A percentile compares a stretch with the other conserved stretches of the same genome.
These are phyloP conservation scores for Patagioenas fasciata DNA, from an alignment of 2,113 vertebrate genomes.

Conservation along the genomic window DNA sequence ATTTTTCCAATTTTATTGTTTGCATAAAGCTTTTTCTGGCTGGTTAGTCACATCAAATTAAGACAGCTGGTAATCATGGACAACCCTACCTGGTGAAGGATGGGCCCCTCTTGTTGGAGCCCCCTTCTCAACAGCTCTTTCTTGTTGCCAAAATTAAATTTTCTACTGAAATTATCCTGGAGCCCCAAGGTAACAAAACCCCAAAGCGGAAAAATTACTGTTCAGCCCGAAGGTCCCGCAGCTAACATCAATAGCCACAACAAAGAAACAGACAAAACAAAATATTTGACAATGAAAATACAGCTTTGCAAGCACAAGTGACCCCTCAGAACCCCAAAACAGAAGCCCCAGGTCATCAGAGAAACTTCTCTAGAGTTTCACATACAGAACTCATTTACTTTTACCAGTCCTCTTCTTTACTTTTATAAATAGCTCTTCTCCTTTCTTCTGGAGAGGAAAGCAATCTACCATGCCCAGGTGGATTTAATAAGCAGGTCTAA, in stretches of 20 bases:
- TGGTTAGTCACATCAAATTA: not conserved
- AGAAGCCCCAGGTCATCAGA: not conserved
- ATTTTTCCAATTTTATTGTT: not conserved
- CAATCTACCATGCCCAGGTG: conserved; percentile 14
- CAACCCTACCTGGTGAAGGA: not conserved
- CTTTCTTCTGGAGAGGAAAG: conserved; percentile 12
- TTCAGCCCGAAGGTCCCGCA: not conserved
- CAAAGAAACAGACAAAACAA: not conserved
- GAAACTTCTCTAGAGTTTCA: not conserved
- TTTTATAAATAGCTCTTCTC: conserved; percentile 16
- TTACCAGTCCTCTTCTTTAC: not conserved
- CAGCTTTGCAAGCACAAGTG: not conserved
- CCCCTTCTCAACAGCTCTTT: not conserved
- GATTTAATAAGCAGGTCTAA: conserved; percentile 42
- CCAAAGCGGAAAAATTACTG: not conserved
- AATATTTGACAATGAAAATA: not conserved
- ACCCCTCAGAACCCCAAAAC: not conserved
- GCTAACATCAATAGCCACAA: not conserved
- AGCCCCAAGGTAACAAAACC: not conserved
- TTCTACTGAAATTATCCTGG: not conserved
- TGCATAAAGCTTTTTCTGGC: not conserved
- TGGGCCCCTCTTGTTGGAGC: rapidly evolving
- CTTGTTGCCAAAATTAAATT: not conserved
- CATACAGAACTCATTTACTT: not conserved
- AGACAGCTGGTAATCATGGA: not conserved